These are phyloP conservation scores for Ptychobarbus kaznakovi DNA, from an alignment of 2,797 vertebrate genomes.

Conservation along the genomic window DNA sequence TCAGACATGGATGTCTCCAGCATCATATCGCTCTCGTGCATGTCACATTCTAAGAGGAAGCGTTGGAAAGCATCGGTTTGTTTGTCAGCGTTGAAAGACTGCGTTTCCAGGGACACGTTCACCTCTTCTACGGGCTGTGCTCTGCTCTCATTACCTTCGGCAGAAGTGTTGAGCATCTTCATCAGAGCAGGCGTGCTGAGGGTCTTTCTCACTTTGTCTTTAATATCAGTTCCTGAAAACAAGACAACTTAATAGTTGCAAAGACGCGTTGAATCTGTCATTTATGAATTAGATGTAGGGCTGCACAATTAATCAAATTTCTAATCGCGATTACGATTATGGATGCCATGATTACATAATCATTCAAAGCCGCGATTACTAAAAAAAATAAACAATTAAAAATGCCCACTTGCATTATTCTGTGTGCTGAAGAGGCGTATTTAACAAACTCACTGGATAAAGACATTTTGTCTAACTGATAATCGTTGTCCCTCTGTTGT, in stretches of 20 bases:
- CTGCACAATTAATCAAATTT: no score
- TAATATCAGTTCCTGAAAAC: constrained; percentile 91
- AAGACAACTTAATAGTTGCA: constrained; percentile 8
- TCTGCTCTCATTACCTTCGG: constrained; percentile 83
- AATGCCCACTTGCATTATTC: no score
- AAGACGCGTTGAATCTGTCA: not conserved
- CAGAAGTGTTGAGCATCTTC: constrained; percentile 91
- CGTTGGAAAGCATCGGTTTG: constrained; percentile 83
- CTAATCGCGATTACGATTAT: no score
- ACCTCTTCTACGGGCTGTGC: constrained; percentile 86
- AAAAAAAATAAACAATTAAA: no score
- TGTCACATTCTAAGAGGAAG: constrained; percentile 95
- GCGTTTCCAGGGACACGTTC: constrained; percentile 83
- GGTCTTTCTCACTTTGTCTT: constrained; percentile 91
- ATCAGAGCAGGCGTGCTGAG: constrained; percentile 91
- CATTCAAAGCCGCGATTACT: no score
- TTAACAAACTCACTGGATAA: no score
- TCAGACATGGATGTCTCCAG: constrained; percentile 96
- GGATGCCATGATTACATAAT: no score
- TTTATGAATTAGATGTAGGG: not conserved
- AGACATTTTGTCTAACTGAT: no score
- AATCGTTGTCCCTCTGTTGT: no score
- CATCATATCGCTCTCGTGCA: constrained; percentile 98
- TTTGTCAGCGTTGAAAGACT: constrained; percentile 81
- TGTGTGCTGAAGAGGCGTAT: no score